Evolutionary conservation across 2,888 invertebrate species (phyloP), one percentile per base, ranked within the genome.

Genomic region (Sphaerophoria taeniata): DNA sequence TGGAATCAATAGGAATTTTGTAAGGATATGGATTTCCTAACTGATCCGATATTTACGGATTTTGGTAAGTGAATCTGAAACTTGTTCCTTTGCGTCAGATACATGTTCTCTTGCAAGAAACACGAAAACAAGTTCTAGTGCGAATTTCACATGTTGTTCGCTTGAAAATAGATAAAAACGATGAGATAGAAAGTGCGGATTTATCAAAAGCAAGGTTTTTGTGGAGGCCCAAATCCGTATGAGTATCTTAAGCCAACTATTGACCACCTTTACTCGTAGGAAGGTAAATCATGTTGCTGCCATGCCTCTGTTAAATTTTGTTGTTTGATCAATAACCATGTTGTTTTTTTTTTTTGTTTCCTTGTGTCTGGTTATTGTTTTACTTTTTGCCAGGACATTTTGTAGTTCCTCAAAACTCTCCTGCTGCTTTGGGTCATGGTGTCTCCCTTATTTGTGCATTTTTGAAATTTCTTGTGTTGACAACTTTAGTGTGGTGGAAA

Each of bases 21-120:
- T 85, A 88, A 89, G 89, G 91, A 90, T 88, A 92, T 92, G 91
- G 92, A 92, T 88, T 91, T 92, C 88, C 88, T 89, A 88, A 89
- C 89, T 88, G 92, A 92, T 89, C 89, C 89, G 51, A 88, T 90
- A 77, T 90, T 91, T 88, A 88, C 91, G 83, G 91, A 91, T 87
- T 90, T 92, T 87, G 89, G 92, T 92, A 88, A 92, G 92, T 91
- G 81, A 16, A 7, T 65, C 12, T 31, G 31, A n/a, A 6, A 49
- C 33, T 6, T 45, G 11, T n/a, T 6, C 16, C 14, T 49, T 14
- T n/a, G 16, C n/a, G 16, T 34, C 12, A n/a, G 4, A 58, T 58
- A 39, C 39, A 55, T 43, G 47, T 60, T 81, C 65, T 74, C 31
- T 67, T 69, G 56, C 60, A 51, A 24, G n/a, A 51, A 31, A 56